phyloP scores from a whole-genome alignment of 2,888 invertebrate species.

The Cephus runcator region DNA sequence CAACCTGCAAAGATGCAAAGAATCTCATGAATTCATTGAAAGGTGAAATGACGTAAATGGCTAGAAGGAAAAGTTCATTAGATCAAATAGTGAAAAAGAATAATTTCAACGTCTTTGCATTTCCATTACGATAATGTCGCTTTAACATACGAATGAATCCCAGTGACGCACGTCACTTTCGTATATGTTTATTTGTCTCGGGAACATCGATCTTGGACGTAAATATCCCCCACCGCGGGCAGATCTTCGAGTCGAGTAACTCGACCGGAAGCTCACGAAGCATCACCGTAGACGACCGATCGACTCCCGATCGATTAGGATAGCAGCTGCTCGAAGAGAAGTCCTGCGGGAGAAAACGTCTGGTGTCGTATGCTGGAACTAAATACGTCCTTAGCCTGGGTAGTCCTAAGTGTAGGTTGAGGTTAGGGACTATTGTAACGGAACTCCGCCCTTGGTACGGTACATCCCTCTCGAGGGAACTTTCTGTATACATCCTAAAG shows the following conservation, averaged over 20 bases:
- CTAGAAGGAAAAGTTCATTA: neutral
- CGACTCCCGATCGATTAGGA: constrained; percentile 46
- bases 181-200: neutral
- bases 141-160: neutral
- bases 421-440: neutral
- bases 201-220: neutral
- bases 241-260: neutral
- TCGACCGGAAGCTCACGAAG: constrained; percentile 45
- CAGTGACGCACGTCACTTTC: neutral
- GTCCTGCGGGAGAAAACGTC: neutral
- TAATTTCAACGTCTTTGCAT: neutral
- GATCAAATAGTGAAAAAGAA: neutral
- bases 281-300: constrained; percentile 44
- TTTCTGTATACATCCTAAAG: neutral
- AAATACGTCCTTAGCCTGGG: neutral
- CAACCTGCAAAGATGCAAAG: neutral
- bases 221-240: neutral
- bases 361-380: neutral
- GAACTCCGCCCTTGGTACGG: neutral
- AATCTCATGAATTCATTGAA: neutral
- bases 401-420: neutral
- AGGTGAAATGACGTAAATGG: neutral
- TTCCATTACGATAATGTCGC: neutral
- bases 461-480: neutral
- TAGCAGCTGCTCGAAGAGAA: constrained; percentile 28